Percentiles rank a stretch among this genome's conserved stretches.
Conservation (phyloP, 1,140 invertebrate genomes). For the Stegodyphus mimosarum region DNA sequence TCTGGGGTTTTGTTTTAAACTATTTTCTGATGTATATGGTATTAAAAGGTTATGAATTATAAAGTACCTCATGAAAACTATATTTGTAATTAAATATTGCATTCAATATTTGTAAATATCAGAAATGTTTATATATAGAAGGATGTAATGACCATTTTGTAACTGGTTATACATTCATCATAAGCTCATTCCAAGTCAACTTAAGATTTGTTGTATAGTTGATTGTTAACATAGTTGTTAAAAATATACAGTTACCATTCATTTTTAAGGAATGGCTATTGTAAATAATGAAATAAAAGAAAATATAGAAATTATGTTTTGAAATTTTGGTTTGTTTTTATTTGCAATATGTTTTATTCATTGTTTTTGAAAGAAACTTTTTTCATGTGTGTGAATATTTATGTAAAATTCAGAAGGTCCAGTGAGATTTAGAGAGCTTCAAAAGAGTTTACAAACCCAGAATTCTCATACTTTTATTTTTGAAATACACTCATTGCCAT, state of each 20-base stretch:
- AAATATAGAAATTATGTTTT: conserved; percentile 21
- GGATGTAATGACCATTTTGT: neutral
- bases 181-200: conserved; percentile 26
- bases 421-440: too few species aligned
- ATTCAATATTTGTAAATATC: conserved; percentile 10
- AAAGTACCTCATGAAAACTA: too few species aligned
- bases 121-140: neutral
- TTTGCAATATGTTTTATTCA: neutral
- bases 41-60: too few species aligned
- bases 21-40: too few species aligned
- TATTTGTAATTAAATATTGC: too few species aligned
- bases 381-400: neutral
- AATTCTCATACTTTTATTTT: too few species aligned
- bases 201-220: conserved; percentile 15
- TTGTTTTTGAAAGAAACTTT: neutral
- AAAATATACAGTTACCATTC: conserved; percentile 13
- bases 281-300: conserved; percentile 19
- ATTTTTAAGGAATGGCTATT: conserved; percentile 34
- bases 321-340: neutral
- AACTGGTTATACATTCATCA: neutral
- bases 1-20: too few species aligned
- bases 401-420: too few species aligned
- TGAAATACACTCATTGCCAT: too few species aligned
- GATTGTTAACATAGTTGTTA: conserved; percentile 24
- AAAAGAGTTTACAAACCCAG: too few species aligned